Evolutionary conservation across 2,113 vertebrate species (phyloP), one percentile per base, ranked within the genome.

Genomic region (Lycaon pictus): DNA sequence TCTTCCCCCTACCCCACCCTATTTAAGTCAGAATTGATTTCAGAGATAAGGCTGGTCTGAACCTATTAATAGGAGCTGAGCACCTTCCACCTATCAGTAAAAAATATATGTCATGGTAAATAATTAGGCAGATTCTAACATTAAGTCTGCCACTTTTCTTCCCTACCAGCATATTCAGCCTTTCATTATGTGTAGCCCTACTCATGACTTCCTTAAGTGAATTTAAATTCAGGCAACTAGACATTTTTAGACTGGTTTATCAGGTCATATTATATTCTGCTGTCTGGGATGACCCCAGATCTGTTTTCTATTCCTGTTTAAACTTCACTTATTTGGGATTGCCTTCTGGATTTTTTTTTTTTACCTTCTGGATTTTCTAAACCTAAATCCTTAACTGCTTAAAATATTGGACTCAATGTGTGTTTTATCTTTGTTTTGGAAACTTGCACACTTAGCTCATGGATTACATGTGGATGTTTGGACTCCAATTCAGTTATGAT

Each of bases 381-480:
- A 82, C 2, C 58, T 95, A 88, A 77, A 90, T 69, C 9, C 5
- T 35, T 77, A 67, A 37, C 29, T 62, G 1, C 9, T 89, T 12
- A 96, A 93, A 72, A 72, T 65, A 27, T 11, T 63, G 23, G 76
- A 76, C 17, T 71, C 5, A 1, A 0, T 29, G 1, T 43, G 4
- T 62, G 11, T 83, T 95, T 86, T 90, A 69, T 51, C 23, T 88
- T 79, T 96, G 58, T 32, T 88, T 72, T 93, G 55, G 48, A 96
- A 89, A 88, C 15, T 20, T 58, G 23, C 67, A 74, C 23, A 62
- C 32, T 65, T 91, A 81, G 9, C n/a, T 88, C 12, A 43, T 15
- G 6, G 29, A 22, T 94, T 92, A 80, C 16, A 72, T n/a, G 2
- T 83, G 1, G 29, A 37, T 69, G 29, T 71, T 58, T 88, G 37